phyloP scores from a whole-genome alignment of 2,888 invertebrate genomes.

The Drosophila birchii region DNA sequence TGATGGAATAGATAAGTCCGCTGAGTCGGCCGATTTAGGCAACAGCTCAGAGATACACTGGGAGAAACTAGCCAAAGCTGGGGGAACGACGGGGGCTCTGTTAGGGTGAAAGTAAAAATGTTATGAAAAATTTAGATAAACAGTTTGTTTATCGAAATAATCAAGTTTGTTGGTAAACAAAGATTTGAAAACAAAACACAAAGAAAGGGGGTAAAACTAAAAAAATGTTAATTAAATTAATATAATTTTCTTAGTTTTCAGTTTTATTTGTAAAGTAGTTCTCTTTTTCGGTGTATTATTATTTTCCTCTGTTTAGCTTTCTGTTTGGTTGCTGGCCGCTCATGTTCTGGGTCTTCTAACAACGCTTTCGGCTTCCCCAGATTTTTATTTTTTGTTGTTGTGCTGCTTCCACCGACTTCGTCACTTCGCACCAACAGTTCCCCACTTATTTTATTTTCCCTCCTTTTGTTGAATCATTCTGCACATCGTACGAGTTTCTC shows the following conservation, averaged over 20 bases:
- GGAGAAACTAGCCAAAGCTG: background rate
- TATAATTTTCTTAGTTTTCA: background rate
- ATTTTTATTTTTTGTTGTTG: constrained; percentile 9
- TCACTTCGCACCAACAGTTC: constrained; percentile 7
- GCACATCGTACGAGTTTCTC: constrained; percentile 78
- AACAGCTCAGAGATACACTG: constrained; percentile 12
- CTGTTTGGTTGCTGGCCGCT: constrained; percentile 28
- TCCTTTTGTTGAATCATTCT: constrained; percentile 63
- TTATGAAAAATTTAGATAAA: background rate
- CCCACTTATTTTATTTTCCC: constrained; percentile 46
- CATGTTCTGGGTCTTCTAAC: constrained; percentile 36
- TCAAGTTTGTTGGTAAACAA: background rate
- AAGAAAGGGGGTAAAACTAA: background rate
- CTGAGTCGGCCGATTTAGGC: constrained; percentile 29
- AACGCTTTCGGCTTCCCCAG: constrained; percentile 41
- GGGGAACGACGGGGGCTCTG: background rate
- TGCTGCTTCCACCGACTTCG: constrained; percentile 43
- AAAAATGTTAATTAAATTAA: background rate
- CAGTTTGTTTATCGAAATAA: background rate
- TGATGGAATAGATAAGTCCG: constrained; percentile 20
- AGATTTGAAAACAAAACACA: background rate
- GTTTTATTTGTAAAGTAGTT: background rate
- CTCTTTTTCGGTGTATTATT: constrained; percentile 11
- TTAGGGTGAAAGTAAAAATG: background rate
- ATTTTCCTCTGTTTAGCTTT: background rate